A percentile compares a stretch with the other conserved stretches of the same genome.
Evolutionary conservation across 2,113 vertebrate species (phyloP).

Genomic region (Sinocyclocheilus maitianheensis): DNA sequence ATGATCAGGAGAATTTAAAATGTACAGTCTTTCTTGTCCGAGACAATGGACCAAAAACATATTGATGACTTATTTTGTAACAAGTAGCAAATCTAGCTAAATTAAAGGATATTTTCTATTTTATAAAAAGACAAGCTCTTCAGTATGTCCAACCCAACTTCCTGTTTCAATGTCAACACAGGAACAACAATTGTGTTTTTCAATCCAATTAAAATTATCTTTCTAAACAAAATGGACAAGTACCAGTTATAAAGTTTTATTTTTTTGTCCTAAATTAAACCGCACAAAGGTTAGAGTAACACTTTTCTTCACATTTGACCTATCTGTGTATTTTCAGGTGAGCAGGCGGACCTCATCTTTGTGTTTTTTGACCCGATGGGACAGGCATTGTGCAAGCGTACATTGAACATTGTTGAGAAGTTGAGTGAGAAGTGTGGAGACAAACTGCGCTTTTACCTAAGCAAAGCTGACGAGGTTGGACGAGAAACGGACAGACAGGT

Average conservation of each 20-base stretch:
- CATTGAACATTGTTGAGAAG: conserved; percentile 80
- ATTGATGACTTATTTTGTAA: not conserved
- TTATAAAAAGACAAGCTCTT: not conserved
- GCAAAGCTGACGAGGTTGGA: conserved; percentile 79
- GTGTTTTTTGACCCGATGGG: conserved; percentile 84
- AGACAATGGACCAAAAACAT: not conserved
- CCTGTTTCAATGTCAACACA: not conserved
- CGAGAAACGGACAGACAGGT: conserved; percentile 74
- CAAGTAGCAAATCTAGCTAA: not conserved
- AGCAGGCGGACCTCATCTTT: conserved; percentile 79
- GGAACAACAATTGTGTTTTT: not conserved
- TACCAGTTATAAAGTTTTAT: not conserved
- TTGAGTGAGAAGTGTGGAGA: conserved; percentile 76
- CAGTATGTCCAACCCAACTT: not conserved
- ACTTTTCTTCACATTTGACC: not conserved
- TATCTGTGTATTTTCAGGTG: conserved; percentile 65
- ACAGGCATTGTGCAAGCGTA: conserved; percentile 82
- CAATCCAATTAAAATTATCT: not conserved
- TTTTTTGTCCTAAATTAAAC: not conserved
- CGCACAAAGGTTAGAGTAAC: not conserved
- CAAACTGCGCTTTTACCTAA: conserved; percentile 79
- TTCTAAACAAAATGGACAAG: not conserved
- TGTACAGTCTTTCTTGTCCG: not conserved
- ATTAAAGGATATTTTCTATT: not conserved
- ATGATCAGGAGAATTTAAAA: not conserved